Base-by-base conservation (phyloP, 2,797 vertebrate genomes). In the Rhyacichthys aspro region DNA sequence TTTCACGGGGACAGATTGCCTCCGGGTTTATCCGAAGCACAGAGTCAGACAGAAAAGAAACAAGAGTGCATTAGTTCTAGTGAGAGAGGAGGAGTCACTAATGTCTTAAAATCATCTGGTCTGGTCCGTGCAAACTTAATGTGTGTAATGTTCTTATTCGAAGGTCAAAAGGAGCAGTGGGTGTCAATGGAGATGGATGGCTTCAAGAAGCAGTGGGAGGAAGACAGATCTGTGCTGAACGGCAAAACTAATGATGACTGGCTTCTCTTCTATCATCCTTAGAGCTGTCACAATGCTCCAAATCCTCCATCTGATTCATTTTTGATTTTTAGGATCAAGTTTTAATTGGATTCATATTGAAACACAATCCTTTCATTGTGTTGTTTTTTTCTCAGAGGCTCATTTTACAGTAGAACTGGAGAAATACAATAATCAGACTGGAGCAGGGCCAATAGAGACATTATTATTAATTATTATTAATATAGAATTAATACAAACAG, bases 191-290 rank as follows among this genome's bases (percentile, higher is more conserved):
- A 70, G 83, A 93, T 93, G 55, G 90, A 93, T 92, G 72, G 75
- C 84, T 88, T 75, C 78, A 82, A 65, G 58, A 76, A 54, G 59
- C 63, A 72, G 74, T 85, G 70, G 84, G 81, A 88, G 88, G 65
- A 83, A 90, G 89, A 86, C 81, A 77, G 82, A 72, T 68, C 73
- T 63, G 59, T 65, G 90, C 79, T 73, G 61, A 65, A 74, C 61
- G 64, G 75, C 56, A 71, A 56, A 72, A 74, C 82, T 72, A 70
- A 76, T 74, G 87, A 79, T 83, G 67, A 73, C 89, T 74, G 70
- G 66, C 78, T 87, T 88, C 62, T 44, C 59, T 82, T 92, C 91
- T 91, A 92, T 94, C 93, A 94, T 92, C 90, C 91, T 78, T 28
- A 28, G 23, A 6, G 2, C 7, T 28, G 23, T 28, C 23, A 28